Base-by-base conservation (phyloP, 2,797 vertebrate genomes). In the Macroramphosus scolopax region DNA sequence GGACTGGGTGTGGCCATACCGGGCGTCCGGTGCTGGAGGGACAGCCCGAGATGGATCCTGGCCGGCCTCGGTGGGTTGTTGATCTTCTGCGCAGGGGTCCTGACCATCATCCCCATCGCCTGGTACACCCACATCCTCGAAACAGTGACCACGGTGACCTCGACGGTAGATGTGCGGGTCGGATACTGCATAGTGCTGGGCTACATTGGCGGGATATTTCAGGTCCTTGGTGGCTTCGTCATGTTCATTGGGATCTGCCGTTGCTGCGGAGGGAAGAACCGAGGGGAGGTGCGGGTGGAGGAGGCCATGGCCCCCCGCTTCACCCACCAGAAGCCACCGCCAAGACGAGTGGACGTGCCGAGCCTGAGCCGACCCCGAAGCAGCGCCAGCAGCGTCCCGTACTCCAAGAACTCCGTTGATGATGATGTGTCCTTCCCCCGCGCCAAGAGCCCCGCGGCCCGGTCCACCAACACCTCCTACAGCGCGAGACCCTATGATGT, bases 131-230 rank as follows among this genome's bases (percentile, higher is more conserved):
- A 91, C 17, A 51, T 87, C n/a, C 31, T 95, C 8, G 8, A 15
- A 0, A 16, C 57, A 0, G 50, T 94, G 45, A 30, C 87, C 0
- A 33, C 84, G 0, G n/a, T 4, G 1, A 2, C 14, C 1, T n/a
- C n/a, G n/a, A n/a, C n/a, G n/a, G n/a, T n/a, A n/a, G 13, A 14
- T 0, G 48, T 90, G 34, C 25, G 3, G 0, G 91, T 88, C 1
- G 90, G 93, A 16, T 99, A 95, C 77, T 89, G 91, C 82, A 85
- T 97, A 66, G 71, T 97, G 8, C 80, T 99, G 44, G 94, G 92
- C 51, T 97, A 89, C 82, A 85, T 99, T 42, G 96, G 94, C 15
- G 93, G 93, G 36, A 94, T 95, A 29, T 72, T 98, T 40, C 90
- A 95, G 70, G 52, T 98, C 7, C 4, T 95, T 7, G 94, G 82